Percentiles rank a stretch among this genome's conserved stretches.
Evolutionary conservation across 64 coral and sea anemone genomes (phyloP).

Genomic region (Catalaphyllia jardinei): DNA sequence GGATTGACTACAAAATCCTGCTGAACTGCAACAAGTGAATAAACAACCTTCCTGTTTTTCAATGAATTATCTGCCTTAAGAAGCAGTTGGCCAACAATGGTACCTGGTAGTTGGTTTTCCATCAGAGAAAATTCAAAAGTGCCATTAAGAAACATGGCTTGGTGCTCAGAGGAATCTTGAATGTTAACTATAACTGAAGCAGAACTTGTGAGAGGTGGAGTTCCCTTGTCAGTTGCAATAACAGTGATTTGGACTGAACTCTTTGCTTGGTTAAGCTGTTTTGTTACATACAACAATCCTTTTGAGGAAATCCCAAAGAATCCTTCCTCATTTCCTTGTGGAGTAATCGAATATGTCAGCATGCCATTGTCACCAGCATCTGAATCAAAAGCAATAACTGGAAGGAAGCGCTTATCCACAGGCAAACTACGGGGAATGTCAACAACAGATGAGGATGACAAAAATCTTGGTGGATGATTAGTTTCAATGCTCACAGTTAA

Average conservation of each 20-base stretch:
- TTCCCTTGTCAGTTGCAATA: conserved; percentile 66
- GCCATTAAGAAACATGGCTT: conserved; percentile 74
- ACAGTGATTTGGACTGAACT: conserved; percentile 53
- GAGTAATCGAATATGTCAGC: conserved; percentile 55
- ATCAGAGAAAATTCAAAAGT: conserved; percentile 74
- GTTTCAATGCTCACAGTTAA: conserved; percentile 65
- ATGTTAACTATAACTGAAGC: conserved; percentile 65
- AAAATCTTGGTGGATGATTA: conserved; percentile 76
- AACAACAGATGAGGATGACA: conserved; percentile 40
- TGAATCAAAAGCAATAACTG: conserved; percentile 68
- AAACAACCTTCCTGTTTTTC: conserved; percentile 59
- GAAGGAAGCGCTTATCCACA: conserved; percentile 63
- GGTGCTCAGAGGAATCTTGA: conserved; percentile 70
- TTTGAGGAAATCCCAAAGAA: conserved; percentile 78
- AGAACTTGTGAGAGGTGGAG: conserved; percentile 58
- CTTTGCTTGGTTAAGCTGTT: conserved; percentile 56
- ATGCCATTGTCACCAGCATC: conserved; percentile 74
- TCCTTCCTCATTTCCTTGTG: conserved; percentile 64
- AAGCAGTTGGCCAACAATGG: conserved; percentile 61
- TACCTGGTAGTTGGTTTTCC: conserved; percentile 68
- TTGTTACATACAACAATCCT: conserved; percentile 80
- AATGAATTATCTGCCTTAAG: conserved; percentile 29
- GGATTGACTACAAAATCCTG: conserved; percentile 63
- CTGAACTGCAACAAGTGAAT: conserved; percentile 48
- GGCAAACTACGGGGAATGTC: conserved; percentile 71